These are phyloP conservation scores for Labeo catla DNA, from an alignment of 2,113 vertebrate species.

Conservation along the genomic window DNA sequence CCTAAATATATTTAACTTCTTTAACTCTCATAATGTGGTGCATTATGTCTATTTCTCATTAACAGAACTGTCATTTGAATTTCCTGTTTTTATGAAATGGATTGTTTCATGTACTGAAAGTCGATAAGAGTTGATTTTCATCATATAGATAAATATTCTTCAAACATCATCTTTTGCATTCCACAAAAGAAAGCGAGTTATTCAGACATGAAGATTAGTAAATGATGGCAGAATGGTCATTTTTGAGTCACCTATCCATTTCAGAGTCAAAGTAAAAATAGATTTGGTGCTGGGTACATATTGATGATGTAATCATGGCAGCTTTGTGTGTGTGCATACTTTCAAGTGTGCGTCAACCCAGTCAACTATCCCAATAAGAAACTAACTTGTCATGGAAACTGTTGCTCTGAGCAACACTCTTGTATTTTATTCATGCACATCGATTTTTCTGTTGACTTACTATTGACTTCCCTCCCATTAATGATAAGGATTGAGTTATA, in stretches of 20 bases:
- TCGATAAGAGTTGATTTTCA: neutral
- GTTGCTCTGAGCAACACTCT: neutral
- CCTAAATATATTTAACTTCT: neutral
- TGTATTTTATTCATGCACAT: neutral
- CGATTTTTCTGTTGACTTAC: neutral
- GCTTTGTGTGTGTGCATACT: neutral
- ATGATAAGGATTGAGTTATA: neutral
- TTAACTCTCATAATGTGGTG: neutral
- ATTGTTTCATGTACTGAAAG: neutral
- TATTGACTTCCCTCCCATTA: neutral
- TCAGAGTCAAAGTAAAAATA: neutral
- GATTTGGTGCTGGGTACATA: neutral
- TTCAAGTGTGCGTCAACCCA: neutral
- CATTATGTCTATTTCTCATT: neutral
- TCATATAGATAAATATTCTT: neutral
- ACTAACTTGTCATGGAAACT: slow-evolving; percentile 1
- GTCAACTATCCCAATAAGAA: neutral
- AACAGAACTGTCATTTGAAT: neutral
- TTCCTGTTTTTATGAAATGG: neutral
- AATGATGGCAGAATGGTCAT: neutral
- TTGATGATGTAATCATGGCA: neutral
- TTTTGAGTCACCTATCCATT: neutral
- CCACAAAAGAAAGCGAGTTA: neutral
- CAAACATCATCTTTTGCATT: neutral
- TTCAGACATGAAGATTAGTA: neutral